These are phyloP conservation scores for Noturus placidus DNA, from an alignment of 2,113 vertebrate species.

Conservation along the genomic window DNA sequence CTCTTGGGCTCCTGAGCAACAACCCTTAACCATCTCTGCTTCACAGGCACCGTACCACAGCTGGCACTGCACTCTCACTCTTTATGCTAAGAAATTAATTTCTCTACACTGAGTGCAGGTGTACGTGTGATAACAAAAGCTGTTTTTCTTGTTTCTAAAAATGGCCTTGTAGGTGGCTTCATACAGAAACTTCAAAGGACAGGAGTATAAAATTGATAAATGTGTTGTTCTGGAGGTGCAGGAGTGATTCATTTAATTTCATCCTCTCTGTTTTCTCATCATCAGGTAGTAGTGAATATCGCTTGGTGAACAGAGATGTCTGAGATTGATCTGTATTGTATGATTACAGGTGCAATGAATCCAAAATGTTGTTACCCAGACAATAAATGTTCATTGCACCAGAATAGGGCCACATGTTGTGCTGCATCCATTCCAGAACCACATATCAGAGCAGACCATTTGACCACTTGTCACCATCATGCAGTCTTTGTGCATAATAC, in stretches of 20 bases:
- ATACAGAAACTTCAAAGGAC: neutral
- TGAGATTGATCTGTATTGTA: neutral
- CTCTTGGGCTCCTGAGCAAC: neutral
- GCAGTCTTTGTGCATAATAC: neutral
- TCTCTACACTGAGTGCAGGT: neutral
- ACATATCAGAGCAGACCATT: neutral
- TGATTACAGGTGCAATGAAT: neutral
- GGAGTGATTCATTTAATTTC: neutral
- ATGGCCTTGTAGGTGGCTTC: neutral
- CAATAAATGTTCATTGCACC: neutral
- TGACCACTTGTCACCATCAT: no score
- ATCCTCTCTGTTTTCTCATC: neutral
- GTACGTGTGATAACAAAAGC: neutral
- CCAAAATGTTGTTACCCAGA: neutral
- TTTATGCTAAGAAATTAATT: neutral
- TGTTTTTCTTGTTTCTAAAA: neutral
- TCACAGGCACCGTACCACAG: neutral
- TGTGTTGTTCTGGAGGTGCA: neutral
- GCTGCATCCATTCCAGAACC: neutral
- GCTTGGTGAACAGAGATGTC: neutral
- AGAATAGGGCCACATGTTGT: neutral
- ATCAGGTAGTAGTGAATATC: neutral
- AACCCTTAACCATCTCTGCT: neutral
- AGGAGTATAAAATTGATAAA: slow-evolving; percentile 17
- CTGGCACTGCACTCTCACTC: neutral